Evolutionary conservation across 2,113 vertebrate species (phyloP).

Genomic region (Pseudonaja textilis): DNA sequence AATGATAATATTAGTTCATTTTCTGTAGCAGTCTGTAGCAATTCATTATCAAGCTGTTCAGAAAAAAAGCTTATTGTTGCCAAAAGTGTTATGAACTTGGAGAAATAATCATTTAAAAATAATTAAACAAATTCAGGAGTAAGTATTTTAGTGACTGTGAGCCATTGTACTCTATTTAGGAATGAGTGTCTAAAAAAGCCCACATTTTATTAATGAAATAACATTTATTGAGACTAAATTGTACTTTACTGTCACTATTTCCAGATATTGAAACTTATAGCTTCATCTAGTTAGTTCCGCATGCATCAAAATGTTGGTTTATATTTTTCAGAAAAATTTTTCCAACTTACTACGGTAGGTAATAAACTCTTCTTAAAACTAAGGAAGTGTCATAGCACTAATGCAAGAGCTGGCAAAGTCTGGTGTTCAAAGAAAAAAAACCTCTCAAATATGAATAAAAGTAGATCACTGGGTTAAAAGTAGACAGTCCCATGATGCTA

Average conservation of each 20-base stretch:
- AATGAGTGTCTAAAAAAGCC: background rate
- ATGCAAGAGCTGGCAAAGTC: background rate
- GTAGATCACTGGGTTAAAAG: background rate
- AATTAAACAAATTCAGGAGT: background rate
- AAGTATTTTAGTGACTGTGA: background rate
- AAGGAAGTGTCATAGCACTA: background rate
- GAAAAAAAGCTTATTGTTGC: constrained; percentile 33
- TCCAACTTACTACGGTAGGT: background rate
- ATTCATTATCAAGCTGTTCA: constrained; percentile 41
- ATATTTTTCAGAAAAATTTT: background rate
- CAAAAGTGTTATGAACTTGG: constrained; percentile 37
- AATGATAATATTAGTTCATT: constrained; percentile 25
- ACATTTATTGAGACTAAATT: background rate
- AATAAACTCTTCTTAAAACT: background rate
- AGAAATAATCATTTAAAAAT: constrained; percentile 5
- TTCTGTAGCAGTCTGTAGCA: constrained; percentile 11
- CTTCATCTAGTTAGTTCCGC: background rate
- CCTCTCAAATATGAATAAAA: background rate
- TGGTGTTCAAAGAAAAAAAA: background rate
- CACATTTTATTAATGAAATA: background rate
- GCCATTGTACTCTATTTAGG: background rate
- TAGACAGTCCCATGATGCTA: background rate
- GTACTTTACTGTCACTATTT: background rate
- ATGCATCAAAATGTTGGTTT: background rate
- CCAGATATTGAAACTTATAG: background rate